Evolutionary conservation across 2,797 vertebrate genomes (phyloP), one percentile per base, ranked within the genome.

Genomic region (Halcyon leucocephala): DNA sequence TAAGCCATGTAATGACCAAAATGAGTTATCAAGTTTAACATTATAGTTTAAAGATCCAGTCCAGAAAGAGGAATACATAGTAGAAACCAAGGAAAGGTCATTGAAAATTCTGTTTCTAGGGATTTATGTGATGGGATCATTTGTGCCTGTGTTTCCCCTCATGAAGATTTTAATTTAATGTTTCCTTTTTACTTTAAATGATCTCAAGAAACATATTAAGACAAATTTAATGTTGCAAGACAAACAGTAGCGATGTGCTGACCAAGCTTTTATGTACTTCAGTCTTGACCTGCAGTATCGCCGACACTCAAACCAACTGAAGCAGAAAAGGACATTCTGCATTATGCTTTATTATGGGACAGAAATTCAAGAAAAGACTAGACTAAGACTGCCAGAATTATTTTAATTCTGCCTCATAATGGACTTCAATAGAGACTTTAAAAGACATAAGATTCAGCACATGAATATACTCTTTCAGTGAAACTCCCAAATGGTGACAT

Each of bases 251-350:
- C 14, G 46, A 84, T 60, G 12, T 66, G 82, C 76, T 91, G 77
- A 95, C 18, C 46, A 90, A 91, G 64, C 39, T 94, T 90, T 90
- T 86, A 86, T 2, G 10, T 35, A 79, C 73, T 76, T 89, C 69
- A 90, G 60, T 33, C 33, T 49, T 89, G 62, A 82, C 60, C 76
- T 69, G n/a, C 69, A 83, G 60, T 48, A 83, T 74, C 58, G 65
- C 76, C 84, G 62, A 87, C 39, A 55, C 14, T 89, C 51, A 93
- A 91, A 93, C 6, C 39, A 86, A 44, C 1, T 41, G 51, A 95
- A 71, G 83, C 33, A 87, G 52, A 90, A 89, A 92, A 86, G 26
- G 35, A 64, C 35, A 79, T 66, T 79, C 51, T 82, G 58, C 51
- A 66, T 83, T 65, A 78, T 65, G 41, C 9, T 71, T 65, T 69